A percentile compares a stretch with the other conserved stretches of the same genome.
Conservation (phyloP, 92 coral and sea anemone genomes). For the Umimayanthus kanabou region DNA sequence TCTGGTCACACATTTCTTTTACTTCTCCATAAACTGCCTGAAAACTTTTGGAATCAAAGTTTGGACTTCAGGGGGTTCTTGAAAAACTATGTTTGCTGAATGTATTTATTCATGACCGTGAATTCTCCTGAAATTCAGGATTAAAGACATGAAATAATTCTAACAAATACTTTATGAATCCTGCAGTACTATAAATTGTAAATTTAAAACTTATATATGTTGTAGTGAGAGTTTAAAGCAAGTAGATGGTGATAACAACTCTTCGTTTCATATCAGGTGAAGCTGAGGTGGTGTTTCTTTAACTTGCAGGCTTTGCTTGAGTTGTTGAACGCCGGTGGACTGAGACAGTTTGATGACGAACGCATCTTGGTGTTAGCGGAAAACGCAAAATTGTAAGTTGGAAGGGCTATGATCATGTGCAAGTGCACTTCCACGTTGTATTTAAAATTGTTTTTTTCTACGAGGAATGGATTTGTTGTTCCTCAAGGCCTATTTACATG, state of each 20-base stretch:
- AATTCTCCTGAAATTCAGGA: too few species aligned
- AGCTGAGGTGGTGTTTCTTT: background rate
- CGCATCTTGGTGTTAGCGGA: slow-evolving; percentile 92
- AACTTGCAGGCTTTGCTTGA: slow-evolving; percentile 81
- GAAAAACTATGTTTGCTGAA: too few species aligned
- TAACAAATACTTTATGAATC: background rate
- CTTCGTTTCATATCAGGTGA: too few species aligned
- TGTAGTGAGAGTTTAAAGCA: background rate
- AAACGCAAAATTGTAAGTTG: slow-evolving; percentile 93
- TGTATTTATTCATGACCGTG: too few species aligned
- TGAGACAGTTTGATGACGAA: slow-evolving; percentile 92
- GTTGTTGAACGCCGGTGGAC: slow-evolving; percentile 89
- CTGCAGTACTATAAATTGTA: background rate
- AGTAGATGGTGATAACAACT: background rate
- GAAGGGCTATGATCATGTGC: background rate
- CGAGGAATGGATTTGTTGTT: background rate
- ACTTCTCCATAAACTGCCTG: too few species aligned
- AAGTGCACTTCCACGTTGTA: background rate
- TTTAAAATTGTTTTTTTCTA: background rate
- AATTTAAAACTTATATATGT: too few species aligned
- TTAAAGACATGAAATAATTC: too few species aligned
- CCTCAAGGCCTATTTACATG: too few species aligned
- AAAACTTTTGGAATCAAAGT: too few species aligned
- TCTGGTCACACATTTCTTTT: too few species aligned
- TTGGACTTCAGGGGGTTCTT: too few species aligned